Base-by-base conservation (phyloP, 2,797 vertebrate genomes). In the Phrynocephalus vlangalii region DNA sequence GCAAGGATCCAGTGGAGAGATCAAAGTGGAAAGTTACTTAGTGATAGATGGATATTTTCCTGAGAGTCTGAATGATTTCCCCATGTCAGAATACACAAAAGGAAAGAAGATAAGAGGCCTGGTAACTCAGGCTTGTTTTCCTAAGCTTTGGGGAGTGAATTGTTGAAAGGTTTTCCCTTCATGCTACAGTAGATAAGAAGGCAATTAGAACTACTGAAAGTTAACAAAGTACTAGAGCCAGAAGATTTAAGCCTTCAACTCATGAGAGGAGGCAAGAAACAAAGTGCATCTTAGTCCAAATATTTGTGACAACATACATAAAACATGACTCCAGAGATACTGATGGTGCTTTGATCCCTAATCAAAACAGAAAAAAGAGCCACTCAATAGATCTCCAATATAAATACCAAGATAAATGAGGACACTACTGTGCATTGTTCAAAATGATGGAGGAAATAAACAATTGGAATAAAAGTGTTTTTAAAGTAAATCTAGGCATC, bases 121-220 rank as follows among this genome's bases (percentile, higher is more conserved):
- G 82, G 86, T 33, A 86, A 90, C 28, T 87, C 88, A 92, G 84
- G 50, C 1, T 28, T 73, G 82, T 92, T 95, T 95, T 94, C 85
- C 90, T 91, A 92, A 86, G 77, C 81, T 86, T 93, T 86, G n/a
- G 63, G 83, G 60, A 94, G 50, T 82, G 89, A 90, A 91, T 86
- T 9, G 63, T 79, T 94, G 86, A 90, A 90, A 93, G 94, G 81
- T 1, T 84, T 91, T 85, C 87, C 73, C 18, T 50, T 91, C 92
- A 68, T 87, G 83, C 88, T 89, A 89, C 92, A 94, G 77, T 13
- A 92, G 90, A 93, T 92, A 94, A 94, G 91, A 28, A 67, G 67
- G 91, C 85, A 93, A 91, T 94, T 94, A 92, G 91, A 92, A 86
- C 89, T 92, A 92, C 86, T 91, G 90, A 92, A 94, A 90, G 83